phyloP scores from a whole-genome alignment of 2,888 invertebrate genomes.

The Penaeus monodon region DNA sequence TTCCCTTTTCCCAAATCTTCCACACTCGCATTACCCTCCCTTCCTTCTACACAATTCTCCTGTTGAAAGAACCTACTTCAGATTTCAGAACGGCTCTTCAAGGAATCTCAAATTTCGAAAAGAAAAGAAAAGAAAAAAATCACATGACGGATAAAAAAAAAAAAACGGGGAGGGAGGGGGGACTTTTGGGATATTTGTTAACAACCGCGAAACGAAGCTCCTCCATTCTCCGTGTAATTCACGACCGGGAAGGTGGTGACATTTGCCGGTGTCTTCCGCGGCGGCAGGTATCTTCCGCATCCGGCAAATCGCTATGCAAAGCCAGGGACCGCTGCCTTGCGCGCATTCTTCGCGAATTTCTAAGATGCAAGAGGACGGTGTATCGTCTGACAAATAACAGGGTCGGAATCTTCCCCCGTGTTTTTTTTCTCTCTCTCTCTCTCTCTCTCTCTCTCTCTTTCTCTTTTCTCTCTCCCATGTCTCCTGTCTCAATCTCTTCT shows the following conservation, averaged over 20 bases:
- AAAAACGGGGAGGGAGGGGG: neutral
- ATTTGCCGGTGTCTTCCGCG: too few species aligned
- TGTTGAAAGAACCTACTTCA: too few species aligned
- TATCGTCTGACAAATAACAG: neutral
- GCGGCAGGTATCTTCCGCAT: neutral
- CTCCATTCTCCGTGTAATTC: too few species aligned
- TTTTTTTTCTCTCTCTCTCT: neutral
- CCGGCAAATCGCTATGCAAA: conserved; percentile 15
- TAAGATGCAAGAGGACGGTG: neutral
- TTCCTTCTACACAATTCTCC: too few species aligned
- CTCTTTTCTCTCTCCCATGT: neutral
- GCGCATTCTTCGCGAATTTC: neutral
- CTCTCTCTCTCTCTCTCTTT: too few species aligned
- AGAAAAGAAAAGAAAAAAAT: neutral
- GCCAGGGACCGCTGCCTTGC: neutral
- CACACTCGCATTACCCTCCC: too few species aligned
- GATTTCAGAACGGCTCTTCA: neutral
- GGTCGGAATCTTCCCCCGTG: neutral
- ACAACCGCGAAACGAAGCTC: too few species aligned
- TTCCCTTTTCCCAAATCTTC: too few species aligned
- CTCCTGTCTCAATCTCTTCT: too few species aligned
- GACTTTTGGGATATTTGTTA: too few species aligned
- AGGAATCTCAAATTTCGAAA: neutral
- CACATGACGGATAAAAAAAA: too few species aligned
- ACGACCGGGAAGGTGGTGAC: too few species aligned